Evolutionary conservation across 1,140 invertebrate genomes (phyloP).

Genomic region (Neodiprion pinetum): DNA sequence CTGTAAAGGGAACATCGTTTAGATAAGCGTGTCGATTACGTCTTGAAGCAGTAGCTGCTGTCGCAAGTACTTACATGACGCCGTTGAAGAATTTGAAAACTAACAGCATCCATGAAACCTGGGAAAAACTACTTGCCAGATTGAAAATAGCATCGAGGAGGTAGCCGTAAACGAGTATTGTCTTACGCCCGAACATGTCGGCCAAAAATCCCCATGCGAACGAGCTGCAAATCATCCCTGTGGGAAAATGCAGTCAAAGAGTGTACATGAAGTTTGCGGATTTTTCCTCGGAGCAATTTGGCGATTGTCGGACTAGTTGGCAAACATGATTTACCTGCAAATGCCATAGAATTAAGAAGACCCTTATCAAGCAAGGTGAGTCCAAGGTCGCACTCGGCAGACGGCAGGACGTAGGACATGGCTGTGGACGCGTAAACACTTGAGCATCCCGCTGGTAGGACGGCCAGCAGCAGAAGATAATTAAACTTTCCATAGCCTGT

Average conservation of each 20-base stretch:
- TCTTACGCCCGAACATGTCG: slow-evolving; percentile 69
- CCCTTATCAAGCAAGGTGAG: slow-evolving; percentile 52
- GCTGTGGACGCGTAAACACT: slow-evolving; percentile 48
- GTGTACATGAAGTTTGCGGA: not conserved
- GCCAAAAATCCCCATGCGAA: slow-evolving; percentile 76
- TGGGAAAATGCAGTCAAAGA: slow-evolving; percentile 12
- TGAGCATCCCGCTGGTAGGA: slow-evolving; percentile 47
- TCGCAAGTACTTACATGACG: slow-evolving; percentile 60
- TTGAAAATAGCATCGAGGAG: slow-evolving; percentile 62
- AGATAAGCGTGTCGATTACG: not conserved
- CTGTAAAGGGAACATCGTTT: slow-evolving; percentile 52
- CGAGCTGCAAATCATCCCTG: slow-evolving; percentile 66
- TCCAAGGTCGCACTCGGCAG: slow-evolving; percentile 51
- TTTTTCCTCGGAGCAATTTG: slow-evolving; percentile 11
- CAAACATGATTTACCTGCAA: slow-evolving; percentile 47
- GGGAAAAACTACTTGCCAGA: slow-evolving; percentile 61
- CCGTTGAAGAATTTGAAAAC: slow-evolving; percentile 66
- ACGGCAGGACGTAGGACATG: slow-evolving; percentile 51
- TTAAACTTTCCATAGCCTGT: slow-evolving; percentile 56
- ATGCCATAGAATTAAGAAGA: slow-evolving; percentile 55
- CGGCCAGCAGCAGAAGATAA: slow-evolving; percentile 46
- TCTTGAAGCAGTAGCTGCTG: not conserved
- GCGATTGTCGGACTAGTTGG: not conserved
- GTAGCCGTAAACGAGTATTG: slow-evolving; percentile 64
- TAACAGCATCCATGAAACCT: slow-evolving; percentile 63